A percentile compares a stretch with the other conserved stretches of the same genome.
These are phyloP conservation scores for Thaumetopoea pityocampa DNA, from an alignment of 1,140 invertebrate genomes.

Conservation along the genomic window DNA sequence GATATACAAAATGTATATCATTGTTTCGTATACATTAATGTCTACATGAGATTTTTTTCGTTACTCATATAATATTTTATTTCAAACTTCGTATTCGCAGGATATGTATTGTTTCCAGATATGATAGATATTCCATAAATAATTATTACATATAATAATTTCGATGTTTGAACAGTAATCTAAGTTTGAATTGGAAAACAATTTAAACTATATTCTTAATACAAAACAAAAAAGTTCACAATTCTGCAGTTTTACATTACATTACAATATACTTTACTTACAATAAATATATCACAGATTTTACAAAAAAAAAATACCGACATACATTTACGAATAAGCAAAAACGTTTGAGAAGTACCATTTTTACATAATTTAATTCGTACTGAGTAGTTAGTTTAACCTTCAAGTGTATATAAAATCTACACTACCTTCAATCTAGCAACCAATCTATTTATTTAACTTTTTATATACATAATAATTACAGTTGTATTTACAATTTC, in stretches of 20 bases:
- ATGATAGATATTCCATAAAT: constrained; percentile 48
- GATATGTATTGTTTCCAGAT: constrained; percentile 69
- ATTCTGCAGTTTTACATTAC: constrained; percentile 25
- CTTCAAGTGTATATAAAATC: constrained; percentile 44
- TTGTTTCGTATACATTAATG: constrained; percentile 65
- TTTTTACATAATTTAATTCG: constrained; percentile 32
- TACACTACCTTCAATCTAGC: constrained; percentile 47
- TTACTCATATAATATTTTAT: constrained; percentile 28
- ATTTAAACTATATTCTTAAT: constrained; percentile 24
- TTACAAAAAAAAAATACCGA: constrained; percentile 58
- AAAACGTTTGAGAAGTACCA: constrained; percentile 21
- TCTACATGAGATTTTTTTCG: constrained; percentile 45
- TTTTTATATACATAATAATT: constrained; percentile 56
- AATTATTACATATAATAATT: constrained; percentile 30
- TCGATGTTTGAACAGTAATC: constrained; percentile 23
- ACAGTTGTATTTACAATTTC: constrained; percentile 48
- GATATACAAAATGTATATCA: constrained; percentile 37
- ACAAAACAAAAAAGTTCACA: constrained; percentile 50
- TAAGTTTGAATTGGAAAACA: constrained; percentile 12
- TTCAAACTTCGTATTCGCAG: constrained; percentile 28
- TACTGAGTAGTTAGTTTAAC: constrained; percentile 33
- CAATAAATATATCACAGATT: constrained; percentile 76
- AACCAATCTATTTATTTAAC: constrained; percentile 42
- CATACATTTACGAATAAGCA: constrained; percentile 29
- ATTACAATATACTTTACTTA: constrained; percentile 62